Base-by-base conservation (phyloP, 1,140 invertebrate genomes). In the Drosophila albomicans region DNA sequence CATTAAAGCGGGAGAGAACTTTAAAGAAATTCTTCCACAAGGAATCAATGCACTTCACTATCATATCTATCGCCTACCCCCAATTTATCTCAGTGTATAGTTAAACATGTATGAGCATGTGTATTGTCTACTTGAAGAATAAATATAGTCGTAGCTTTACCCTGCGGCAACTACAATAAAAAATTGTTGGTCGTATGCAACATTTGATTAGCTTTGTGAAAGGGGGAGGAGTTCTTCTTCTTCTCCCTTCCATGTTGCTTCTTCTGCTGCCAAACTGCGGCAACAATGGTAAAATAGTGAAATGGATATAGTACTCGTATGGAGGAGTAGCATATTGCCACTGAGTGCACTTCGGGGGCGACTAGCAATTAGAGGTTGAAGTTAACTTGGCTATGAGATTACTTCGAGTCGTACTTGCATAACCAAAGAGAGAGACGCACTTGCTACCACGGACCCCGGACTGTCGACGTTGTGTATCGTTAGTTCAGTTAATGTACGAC, bases 171-270 rank as follows among this genome's bases (percentile, higher is more conserved):
- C 70, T 67, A 73, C 89, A 75, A 88, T 89, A 81, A 89, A 89
- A 89, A 89, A 88, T 54, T 85, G 85, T 65, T 88, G 69, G 70
- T 77, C 67, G 66, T 66, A 76, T 85, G 85, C 81, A 89, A 81
- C 84, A 88, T 88, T 89, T 88, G 84, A 88, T 88, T 88, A 88
- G 84, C 78, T 68, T 54, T 79, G 57, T 64, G 69, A 63, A 82
- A 56, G 38, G 67, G 80, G 73, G 54, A 10, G 10, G 11, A 15
- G 30, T 54, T 54, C 8, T 11, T 57, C n/a, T 38, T 32, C 20
- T 35, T 35, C 10, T 54, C n/a, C 13, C 28, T 35, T 3, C 3
- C 2, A 13, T 38, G 13, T 25, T 67, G 28, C 41, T 41, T 32
- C 30, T 38, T 7, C 35, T 67, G 28, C 41, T 41, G 45, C 30